Evolutionary conservation across 2,797 vertebrate species (phyloP).

Genomic region (Nyctalus aviator): DNA sequence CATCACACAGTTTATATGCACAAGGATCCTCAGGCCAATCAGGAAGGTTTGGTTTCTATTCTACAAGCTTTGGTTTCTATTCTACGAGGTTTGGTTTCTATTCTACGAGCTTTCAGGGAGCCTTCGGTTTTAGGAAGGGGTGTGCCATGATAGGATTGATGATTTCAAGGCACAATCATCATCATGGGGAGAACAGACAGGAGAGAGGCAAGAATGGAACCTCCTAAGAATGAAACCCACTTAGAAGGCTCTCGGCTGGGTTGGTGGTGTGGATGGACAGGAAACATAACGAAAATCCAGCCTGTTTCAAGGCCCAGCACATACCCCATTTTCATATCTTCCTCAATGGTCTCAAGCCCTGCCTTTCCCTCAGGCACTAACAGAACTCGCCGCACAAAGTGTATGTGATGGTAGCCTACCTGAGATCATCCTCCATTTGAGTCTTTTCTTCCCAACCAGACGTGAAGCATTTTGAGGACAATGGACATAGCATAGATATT

Average conservation of each 20-base stretch:
- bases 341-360: background rate
- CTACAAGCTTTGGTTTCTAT: background rate
- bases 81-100: background rate
- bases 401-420: background rate
- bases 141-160: background rate
- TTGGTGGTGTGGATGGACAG: background rate
- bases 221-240: background rate
- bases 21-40: background rate
- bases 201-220: background rate
- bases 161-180: background rate
- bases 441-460: background rate
- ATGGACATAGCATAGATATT: background rate
- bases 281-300: background rate
- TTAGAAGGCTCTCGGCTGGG: background rate
- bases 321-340: background rate
- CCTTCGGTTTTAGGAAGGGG: background rate
- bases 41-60: background rate
- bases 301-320: background rate
- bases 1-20: background rate
- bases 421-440: background rate
- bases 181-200: background rate
- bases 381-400: background rate
- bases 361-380: background rate
- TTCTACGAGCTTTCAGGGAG: background rate
- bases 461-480: background rate